A percentile compares a stretch with the other conserved stretches of the same genome.
phyloP scores from a whole-genome alignment of 2,888 invertebrate genomes.

The Cryptops parisi region DNA sequence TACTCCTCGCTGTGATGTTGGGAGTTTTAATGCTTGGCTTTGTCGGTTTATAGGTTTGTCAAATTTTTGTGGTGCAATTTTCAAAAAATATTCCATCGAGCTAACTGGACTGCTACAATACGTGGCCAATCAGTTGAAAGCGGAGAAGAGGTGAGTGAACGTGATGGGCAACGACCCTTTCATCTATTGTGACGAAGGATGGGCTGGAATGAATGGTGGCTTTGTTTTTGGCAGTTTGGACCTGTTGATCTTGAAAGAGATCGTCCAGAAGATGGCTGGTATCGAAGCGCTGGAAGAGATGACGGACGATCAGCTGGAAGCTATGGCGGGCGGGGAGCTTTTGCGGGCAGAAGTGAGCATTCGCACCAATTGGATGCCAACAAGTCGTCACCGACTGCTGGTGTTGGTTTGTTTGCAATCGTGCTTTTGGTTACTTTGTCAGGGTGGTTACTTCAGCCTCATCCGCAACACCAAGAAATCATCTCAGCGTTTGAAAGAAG shows the following conservation, averaged over 20 bases:
- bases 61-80: conserved; percentile 88
- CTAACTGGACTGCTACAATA: conserved; percentile 89
- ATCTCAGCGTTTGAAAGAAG: conserved; percentile 84
- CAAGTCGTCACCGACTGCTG: too few species aligned
- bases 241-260: conserved; percentile 77
- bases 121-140: conserved; percentile 91
- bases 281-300: conserved; percentile 94
- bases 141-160: conserved; percentile 64
- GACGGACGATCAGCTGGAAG: conserved; percentile 89
- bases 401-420: too few species aligned
- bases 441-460: conserved; percentile 96
- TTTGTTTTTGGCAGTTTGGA: conserved; percentile 60
- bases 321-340: conserved; percentile 92
- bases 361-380: too few species aligned
- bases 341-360: conserved; percentile 78
- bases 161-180: too few species aligned
- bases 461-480: conserved; percentile 93
- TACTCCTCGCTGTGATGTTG: too few species aligned
- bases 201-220: neutral
- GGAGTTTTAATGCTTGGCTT: too few species aligned
- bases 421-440: conserved; percentile 22
- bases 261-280: conserved; percentile 98
- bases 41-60: conserved; percentile 50
- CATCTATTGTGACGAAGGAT: too few species aligned
- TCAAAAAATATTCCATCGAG: conserved; percentile 94